These are phyloP conservation scores for Drosophila lutescens DNA, from an alignment of 2,888 invertebrate genomes.

Conservation along the genomic window DNA sequence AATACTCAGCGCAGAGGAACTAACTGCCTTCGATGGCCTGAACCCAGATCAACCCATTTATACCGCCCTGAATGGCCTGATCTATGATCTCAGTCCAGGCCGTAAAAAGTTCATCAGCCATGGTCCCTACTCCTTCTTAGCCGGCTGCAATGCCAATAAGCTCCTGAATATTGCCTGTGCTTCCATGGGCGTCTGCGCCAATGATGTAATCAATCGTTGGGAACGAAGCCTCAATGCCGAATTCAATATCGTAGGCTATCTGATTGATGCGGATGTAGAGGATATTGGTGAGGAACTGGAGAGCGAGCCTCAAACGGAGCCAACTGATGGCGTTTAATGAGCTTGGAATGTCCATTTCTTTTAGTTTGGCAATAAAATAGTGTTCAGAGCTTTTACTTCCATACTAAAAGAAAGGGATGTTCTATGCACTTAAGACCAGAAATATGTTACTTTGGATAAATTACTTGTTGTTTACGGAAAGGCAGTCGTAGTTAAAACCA, in stretches of 20 bases:
- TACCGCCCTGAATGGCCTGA: constrained; percentile 68
- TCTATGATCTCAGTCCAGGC: constrained; percentile 57
- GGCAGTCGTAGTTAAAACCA: too few relatives aligned
- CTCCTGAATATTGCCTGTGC: constrained; percentile 52
- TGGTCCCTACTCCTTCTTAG: constrained; percentile 52
- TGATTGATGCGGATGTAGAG: constrained; percentile 37
- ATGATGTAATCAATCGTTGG: constrained; percentile 50
- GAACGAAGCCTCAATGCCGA: constrained; percentile 61
- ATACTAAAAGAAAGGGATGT: not conserved
- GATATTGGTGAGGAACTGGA: not conserved
- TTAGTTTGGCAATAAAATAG: constrained; percentile 10
- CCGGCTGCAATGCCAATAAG: constrained; percentile 68
- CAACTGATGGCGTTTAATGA: too few relatives aligned
- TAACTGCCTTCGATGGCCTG: constrained; percentile 47
- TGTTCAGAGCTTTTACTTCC: not conserved
- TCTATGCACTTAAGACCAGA: not conserved
- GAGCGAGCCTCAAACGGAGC: not conserved
- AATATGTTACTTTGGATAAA: not conserved
- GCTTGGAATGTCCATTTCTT: not conserved
- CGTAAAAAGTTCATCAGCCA: constrained; percentile 31
- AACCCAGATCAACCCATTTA: constrained; percentile 50
- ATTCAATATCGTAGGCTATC: constrained; percentile 56
- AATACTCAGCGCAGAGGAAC: constrained; percentile 40
- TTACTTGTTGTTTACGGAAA: not conserved
- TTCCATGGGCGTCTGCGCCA: constrained; percentile 47